Conservation (phyloP, 1,140 invertebrate genomes). For the Procambarus virginalis region DNA sequence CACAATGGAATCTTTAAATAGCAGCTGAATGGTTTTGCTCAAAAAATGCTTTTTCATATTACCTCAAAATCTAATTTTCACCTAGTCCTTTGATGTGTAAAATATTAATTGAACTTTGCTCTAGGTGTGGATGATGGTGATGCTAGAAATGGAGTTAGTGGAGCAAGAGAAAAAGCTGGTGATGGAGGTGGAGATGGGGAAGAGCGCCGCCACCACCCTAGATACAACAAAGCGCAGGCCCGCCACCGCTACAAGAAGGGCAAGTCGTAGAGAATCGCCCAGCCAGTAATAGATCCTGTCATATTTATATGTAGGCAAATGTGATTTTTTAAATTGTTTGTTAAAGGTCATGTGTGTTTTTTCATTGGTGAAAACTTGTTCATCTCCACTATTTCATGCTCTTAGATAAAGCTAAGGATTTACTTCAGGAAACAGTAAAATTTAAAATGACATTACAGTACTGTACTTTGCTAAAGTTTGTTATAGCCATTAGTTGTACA, state of each 20-base stretch:
- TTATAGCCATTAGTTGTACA: background rate
- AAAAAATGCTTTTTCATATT: no score
- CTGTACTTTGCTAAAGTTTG: background rate
- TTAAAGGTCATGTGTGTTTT: background rate
- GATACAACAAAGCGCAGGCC: conserved; percentile 45
- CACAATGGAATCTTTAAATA: no score
- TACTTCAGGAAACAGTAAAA: background rate
- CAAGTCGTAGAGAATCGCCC: conserved; percentile 31
- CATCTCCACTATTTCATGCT: background rate
- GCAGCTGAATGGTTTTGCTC: no score
- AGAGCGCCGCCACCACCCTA: conserved; percentile 35
- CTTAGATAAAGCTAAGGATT: background rate
- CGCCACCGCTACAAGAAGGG: conserved; percentile 47
- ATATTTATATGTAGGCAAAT: background rate
- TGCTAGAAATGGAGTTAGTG: conserved; percentile 20
- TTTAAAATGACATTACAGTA: background rate
- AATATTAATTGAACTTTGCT: background rate
- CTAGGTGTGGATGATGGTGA: conserved; percentile 20
- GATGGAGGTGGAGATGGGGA: conserved; percentile 19
- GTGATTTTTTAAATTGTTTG: background rate
- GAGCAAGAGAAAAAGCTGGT: background rate
- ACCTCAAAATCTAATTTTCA: no score
- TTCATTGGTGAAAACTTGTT: background rate
- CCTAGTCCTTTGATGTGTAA: background rate
- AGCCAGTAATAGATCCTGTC: background rate